Evolutionary conservation across 2,113 vertebrate genomes (phyloP), one percentile per base, ranked within the genome.

Genomic region (Eulemur rufifrons): DNA sequence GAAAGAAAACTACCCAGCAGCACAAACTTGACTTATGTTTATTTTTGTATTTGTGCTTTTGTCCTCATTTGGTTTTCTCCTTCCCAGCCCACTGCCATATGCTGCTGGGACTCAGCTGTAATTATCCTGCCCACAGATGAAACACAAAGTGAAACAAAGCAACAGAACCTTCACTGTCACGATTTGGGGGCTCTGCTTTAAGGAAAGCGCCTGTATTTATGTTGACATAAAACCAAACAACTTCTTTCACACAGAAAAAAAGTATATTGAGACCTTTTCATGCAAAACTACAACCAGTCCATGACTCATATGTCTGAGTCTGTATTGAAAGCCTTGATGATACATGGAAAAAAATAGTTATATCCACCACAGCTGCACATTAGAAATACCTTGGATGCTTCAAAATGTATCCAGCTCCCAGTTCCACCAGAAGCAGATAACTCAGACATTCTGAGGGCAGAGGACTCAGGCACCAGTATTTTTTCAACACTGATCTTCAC

Each of bases 1-100:
- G 94, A 97, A 96, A 98, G 93, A 93, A 98, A 98, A 89, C 90
- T 93, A 98, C 86, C 73, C 76, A 95, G 94, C 63, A 98, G 81
- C 93, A 98, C 78, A 97, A 94, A 98, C 96, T 96, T 98, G 92
- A 97, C 96, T 98, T 98, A 84, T 96, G 92, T 94, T 98, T 98
- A 95, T 97, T 98, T 98, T 97, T 97, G 83, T 85, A 86, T 95
- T 96, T 84, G 78, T 97, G 92, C 66, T 85, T 98, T 98, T 95
- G 63, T 92, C 90, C 94, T 96, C 84, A 80, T 80, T 97, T 89
- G 84, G 93, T 63, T 98, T 97, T 95, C 94, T 77, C 91, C 39
- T 96, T 83, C 34, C 87, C 92, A 96, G 78, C 81, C 63, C 81
- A 86, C 90, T 1, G 2, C 97, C 97, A 97, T 98, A 98, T 98